Percentiles rank a stretch among this genome's conserved stretches.
Evolutionary conservation across 2,113 vertebrate species (phyloP).

Genomic region (Macquaria australasica): DNA sequence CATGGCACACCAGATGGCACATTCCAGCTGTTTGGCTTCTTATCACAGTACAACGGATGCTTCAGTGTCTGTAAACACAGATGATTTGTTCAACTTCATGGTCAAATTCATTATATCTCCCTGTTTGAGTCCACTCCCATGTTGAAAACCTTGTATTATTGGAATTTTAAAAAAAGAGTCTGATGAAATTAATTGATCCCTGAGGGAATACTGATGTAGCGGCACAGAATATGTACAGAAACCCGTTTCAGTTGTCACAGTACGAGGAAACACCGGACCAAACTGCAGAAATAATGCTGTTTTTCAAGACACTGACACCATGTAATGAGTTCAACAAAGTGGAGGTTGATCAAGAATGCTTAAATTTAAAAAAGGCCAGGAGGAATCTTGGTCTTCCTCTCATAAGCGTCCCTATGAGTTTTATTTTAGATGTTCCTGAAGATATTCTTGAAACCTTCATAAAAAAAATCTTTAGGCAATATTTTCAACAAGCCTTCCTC

Average conservation of each 20-base stretch:
- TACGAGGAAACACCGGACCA: background rate
- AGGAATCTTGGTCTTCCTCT: background rate
- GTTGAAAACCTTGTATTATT: background rate
- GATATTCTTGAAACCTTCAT: background rate
- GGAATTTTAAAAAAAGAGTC: background rate
- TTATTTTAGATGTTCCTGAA: background rate
- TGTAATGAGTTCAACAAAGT: background rate
- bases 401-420: background rate
- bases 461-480: background rate
- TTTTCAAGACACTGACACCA: background rate
- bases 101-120: background rate
- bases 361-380: background rate
- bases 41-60: background rate
- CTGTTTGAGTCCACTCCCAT: background rate
- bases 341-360: background rate
- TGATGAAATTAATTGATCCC: conserved; percentile 18
- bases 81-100: background rate
- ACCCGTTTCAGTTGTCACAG: background rate
- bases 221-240: background rate
- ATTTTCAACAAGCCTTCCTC: background rate
- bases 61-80: background rate
- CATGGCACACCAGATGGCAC: conserved; percentile 15
- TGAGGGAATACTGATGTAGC: background rate
- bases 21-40: conserved; percentile 36
- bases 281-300: background rate